Conservation (phyloP, 2,888 invertebrate species). For the Xestia c-nigrum region DNA sequence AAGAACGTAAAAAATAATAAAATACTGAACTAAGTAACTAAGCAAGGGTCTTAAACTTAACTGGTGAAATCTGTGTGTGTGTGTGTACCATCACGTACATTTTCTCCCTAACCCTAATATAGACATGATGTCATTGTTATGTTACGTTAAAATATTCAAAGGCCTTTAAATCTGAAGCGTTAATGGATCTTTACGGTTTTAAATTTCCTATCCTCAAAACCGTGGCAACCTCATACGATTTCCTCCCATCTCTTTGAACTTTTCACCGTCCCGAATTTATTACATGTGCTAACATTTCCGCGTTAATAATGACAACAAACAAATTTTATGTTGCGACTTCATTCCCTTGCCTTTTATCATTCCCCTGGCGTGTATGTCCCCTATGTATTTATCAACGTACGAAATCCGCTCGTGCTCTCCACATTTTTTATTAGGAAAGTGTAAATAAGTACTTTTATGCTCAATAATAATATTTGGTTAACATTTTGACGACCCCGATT, state of each 20-base stretch:
- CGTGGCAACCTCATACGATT: slow-evolving; percentile 15
- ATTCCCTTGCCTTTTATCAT: slow-evolving; percentile 3
- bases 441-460: slow-evolving; percentile 21
- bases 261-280: slow-evolving; percentile 33
- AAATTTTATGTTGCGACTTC: slow-evolving; percentile 36
- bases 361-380: slow-evolving; percentile 9
- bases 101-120: background rate
- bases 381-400: slow-evolving; percentile 34
- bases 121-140: background rate
- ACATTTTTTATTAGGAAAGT: slow-evolving; percentile 31
- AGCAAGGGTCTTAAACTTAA: too few relatives aligned
- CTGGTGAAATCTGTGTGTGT: too few relatives aligned
- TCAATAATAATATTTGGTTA: slow-evolving; percentile 25
- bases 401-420: slow-evolving; percentile 17
- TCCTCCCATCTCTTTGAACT: slow-evolving; percentile 26
- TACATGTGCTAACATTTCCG: slow-evolving; percentile 28
- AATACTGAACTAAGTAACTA: too few relatives aligned
- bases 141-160: slow-evolving; percentile 17
- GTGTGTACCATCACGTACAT: background rate
- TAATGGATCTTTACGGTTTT: slow-evolving; percentile 1
- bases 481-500: too few relatives aligned
- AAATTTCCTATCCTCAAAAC: slow-evolving; percentile 16
- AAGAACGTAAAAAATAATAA: too few relatives aligned
- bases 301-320: slow-evolving; percentile 44
- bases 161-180: background rate